Percentiles rank a stretch among this genome's conserved stretches.
These are phyloP conservation scores for Mormyrus lacerda DNA, from an alignment of 2,113 vertebrate genomes.

Conservation along the genomic window DNA sequence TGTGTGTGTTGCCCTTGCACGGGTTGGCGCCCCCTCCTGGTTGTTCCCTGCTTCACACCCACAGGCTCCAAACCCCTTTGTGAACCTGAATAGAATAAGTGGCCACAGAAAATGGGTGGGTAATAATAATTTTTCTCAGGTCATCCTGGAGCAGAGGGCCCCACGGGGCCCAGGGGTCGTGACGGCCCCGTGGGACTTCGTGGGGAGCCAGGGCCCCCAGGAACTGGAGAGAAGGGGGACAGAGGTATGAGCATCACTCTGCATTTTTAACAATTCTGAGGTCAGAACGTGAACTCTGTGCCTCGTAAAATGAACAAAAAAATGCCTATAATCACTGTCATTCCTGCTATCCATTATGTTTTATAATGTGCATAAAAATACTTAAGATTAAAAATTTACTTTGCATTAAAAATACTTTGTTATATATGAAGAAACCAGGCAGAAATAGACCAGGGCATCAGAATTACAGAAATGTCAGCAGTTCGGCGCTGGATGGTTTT, in stretches of 20 bases:
- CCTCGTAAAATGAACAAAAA: neutral
- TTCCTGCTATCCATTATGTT: neutral
- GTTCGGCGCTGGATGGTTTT: neutral
- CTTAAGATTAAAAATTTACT: neutral
- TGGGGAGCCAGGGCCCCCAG: constrained; percentile 74
- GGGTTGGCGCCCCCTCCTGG: neutral
- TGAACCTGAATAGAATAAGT: neutral
- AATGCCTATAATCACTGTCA: neutral
- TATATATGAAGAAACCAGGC: neutral
- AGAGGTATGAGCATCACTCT: constrained; percentile 60
- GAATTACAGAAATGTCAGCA: neutral
- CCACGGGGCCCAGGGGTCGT: constrained; percentile 72
- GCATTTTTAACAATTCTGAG: neutral
- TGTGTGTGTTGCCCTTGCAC: neutral
- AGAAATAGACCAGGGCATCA: neutral
- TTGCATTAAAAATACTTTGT: neutral
- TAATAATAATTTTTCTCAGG: constrained; percentile 51
- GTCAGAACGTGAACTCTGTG: neutral
- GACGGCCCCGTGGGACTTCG: constrained; percentile 75
- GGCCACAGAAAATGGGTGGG: neutral
- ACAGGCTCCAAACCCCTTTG: neutral
- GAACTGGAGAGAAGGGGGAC: constrained; percentile 81
- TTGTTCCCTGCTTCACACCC: neutral
- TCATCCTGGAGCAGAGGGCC: constrained; percentile 77
- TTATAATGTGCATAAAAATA: neutral